Percentiles rank a stretch among this genome's conserved stretches.
Evolutionary conservation across 2,113 vertebrate genomes (phyloP).

Genomic region (Pholis gunnellus): DNA sequence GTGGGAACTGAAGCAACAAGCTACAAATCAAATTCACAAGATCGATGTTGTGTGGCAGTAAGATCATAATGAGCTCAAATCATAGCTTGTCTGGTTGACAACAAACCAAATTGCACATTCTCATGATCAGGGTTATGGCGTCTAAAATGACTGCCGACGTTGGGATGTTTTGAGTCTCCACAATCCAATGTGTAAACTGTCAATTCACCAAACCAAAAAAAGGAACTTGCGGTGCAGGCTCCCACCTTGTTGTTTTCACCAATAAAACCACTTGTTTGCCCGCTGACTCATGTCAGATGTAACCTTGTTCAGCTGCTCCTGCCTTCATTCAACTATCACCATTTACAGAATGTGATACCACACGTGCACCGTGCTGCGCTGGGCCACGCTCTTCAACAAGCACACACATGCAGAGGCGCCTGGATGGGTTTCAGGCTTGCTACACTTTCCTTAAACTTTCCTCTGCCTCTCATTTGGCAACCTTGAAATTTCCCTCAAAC

Average conservation of each 20-base stretch:
- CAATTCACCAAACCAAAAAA: slow-evolving; percentile 18
- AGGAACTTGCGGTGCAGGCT: slow-evolving; percentile 25
- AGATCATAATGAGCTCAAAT: background rate
- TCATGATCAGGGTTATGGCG: background rate
- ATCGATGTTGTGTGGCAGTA: background rate
- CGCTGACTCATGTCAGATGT: background rate
- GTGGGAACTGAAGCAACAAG: background rate
- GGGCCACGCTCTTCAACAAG: slow-evolving; percentile 38
- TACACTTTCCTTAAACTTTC: slow-evolving; percentile 4
- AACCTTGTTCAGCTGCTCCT: background rate
- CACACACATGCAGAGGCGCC: slow-evolving; percentile 42
- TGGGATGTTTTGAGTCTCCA: background rate
- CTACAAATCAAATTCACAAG: background rate
- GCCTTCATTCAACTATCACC: background rate
- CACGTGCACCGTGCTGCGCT: background rate
- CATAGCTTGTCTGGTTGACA: background rate
- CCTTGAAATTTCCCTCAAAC: slow-evolving; percentile 12
- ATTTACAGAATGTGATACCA: background rate
- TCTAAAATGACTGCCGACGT: background rate
- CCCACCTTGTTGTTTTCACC: background rate
- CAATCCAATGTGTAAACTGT: background rate
- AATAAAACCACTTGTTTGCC: background rate
- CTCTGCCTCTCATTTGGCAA: slow-evolving; percentile 31
- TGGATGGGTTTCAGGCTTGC: slow-evolving; percentile 15
- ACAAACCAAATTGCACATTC: background rate